These are phyloP conservation scores for Asobara japonica DNA, from an alignment of 1,140 invertebrate genomes.

Conservation along the genomic window DNA sequence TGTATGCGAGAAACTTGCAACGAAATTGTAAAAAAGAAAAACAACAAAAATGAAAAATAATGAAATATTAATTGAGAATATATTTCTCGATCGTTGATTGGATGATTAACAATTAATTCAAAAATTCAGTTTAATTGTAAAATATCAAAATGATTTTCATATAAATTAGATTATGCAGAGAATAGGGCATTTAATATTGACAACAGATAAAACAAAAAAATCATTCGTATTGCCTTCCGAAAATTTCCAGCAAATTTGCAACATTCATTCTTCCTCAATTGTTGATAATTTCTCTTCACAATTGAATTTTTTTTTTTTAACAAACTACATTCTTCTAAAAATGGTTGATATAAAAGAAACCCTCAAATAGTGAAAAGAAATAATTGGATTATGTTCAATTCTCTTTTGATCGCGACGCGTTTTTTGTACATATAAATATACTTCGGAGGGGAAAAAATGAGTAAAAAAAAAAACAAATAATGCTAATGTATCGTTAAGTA, in stretches of 20 bases:
- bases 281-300: neutral
- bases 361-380: neutral
- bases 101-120: too few relatives aligned
- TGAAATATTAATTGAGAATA: too few relatives aligned
- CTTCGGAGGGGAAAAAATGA: conserved; percentile 9
- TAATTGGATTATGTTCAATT: conserved; percentile 45
- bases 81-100: too few relatives aligned
- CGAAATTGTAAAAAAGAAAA: too few relatives aligned
- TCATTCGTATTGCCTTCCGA: conserved; percentile 56
- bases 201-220: too few relatives aligned
- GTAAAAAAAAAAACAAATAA: conserved; percentile 25
- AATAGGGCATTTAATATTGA: conserved; percentile 56
- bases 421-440: conserved; percentile 34
- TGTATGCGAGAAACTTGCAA: too few relatives aligned
- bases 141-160: conserved; percentile 44
- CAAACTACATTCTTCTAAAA: neutral
- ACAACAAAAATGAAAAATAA: too few relatives aligned
- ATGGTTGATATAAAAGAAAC: neutral
- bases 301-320: neutral
- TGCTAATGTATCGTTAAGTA: conserved; percentile 55
- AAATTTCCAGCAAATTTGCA: conserved; percentile 5
- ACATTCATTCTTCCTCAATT: conserved; percentile 36
- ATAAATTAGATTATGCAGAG: conserved; percentile 52
- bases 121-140: too few relatives aligned
- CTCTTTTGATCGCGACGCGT: conserved; percentile 42